phyloP scores from a whole-genome alignment of 1,140 invertebrate genomes.

The Bombus waltoni region DNA sequence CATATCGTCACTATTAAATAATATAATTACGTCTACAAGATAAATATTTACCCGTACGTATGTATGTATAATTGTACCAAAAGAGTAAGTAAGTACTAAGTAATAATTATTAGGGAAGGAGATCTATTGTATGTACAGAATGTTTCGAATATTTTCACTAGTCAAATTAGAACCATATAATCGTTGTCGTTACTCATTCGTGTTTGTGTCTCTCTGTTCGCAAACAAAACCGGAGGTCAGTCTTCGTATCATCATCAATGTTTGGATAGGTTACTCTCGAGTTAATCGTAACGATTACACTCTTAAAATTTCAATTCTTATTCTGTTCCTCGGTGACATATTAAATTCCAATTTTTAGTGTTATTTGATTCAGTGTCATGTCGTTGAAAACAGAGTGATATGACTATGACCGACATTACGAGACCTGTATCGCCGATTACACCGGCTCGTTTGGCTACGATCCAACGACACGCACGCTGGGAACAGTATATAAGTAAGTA shows the following conservation, averaged over 20 bases:
- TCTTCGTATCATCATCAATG: not conserved
- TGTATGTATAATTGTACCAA: no score
- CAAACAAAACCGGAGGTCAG: not conserved
- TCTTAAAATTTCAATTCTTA: not conserved
- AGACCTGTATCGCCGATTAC: constrained; percentile 68
- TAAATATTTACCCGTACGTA: no score
- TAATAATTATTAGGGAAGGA: constrained; percentile 14
- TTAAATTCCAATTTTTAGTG: not conserved
- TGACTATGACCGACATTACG: constrained; percentile 59
- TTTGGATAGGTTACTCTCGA: not conserved
- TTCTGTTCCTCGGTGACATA: not conserved
- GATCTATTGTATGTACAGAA: not conserved
- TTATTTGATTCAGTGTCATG: not conserved
- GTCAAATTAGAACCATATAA: not conserved
- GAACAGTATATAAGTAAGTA: constrained; percentile 75
- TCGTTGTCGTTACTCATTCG: not conserved
- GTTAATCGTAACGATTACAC: not conserved
- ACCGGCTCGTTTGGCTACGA: constrained; percentile 70
- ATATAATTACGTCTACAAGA: not conserved
- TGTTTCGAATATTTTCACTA: constrained; percentile 18
- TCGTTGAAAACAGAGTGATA: constrained; percentile 33
- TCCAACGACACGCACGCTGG: constrained; percentile 70
- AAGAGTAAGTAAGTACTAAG: not conserved
- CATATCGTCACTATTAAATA: not conserved
- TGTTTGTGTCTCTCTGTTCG: not conserved